phyloP scores from a whole-genome alignment of 2,797 vertebrate species.

The Adelosebastes latens region DNA sequence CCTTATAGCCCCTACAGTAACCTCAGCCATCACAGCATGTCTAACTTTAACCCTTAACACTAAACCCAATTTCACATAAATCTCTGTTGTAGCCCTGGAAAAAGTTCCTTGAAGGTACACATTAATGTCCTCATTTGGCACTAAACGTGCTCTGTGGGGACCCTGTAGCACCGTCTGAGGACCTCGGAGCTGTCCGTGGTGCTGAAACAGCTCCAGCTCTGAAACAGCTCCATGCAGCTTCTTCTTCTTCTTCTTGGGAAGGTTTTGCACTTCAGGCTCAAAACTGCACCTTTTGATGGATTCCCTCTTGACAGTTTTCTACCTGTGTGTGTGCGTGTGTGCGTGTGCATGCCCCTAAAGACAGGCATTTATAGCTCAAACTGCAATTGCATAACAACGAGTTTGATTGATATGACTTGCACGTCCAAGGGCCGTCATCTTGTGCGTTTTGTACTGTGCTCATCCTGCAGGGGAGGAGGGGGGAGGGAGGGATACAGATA shows the following conservation, averaged over 20 bases:
- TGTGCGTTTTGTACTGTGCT: slow-evolving; percentile 46
- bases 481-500: slow-evolving; percentile 7
- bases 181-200: slow-evolving; percentile 62
- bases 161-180: not conserved
- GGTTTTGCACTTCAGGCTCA: not conserved
- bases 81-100: not conserved
- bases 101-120: not conserved
- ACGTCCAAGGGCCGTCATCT: slow-evolving; percentile 57
- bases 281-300: slow-evolving; percentile 4
- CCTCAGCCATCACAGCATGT: not conserved
- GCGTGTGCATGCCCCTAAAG: not conserved
- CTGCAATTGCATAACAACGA: slow-evolving; percentile 35
- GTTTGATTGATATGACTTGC: slow-evolving; percentile 62
- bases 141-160: not conserved
- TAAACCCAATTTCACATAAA: not conserved
- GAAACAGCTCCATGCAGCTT: not conserved
- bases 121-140: not conserved
- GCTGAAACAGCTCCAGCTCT: slow-evolving; percentile 40
- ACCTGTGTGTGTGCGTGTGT: not conserved
- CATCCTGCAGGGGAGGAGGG: not conserved
- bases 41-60: not conserved
- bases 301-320: slow-evolving; percentile 13
- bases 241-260: not conserved
- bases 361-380: not conserved
- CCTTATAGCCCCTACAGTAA: not conserved